Base-by-base conservation (phyloP, 2,888 invertebrate species). In the Caenorhabditis sinica region DNA sequence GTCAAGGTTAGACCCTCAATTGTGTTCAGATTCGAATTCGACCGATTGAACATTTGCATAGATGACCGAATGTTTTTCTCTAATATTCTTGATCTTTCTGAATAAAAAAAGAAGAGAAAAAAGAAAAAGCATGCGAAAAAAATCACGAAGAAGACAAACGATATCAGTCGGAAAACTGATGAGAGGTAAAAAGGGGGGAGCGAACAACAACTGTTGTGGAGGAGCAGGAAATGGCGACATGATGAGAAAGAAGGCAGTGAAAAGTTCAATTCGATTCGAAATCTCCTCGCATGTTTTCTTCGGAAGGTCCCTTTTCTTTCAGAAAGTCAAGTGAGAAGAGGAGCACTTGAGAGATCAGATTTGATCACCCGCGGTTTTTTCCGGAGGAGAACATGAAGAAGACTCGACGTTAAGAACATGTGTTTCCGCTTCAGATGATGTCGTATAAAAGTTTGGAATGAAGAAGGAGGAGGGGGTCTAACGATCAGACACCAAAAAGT, bases 371-470 rank as follows among this genome's bases (percentile, higher is more conserved):
- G 40, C 63, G 56, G 33, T 65, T 65, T 66, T 66, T 61, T 30
- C 23, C 20, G 20, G 49, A 33, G 51, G 36, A 51, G 30, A 49
- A 66, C 2, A 20, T 49, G 49, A 49, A 1, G 49, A 49, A 20
- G 63, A 63, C 20, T 63, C 63, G 23, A 56, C 43, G 65, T 53
- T 65, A 58, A 66, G 51, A 80, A 80, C 80, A 80, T 80, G 65
- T 79, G 80, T 80, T 80, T 80, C 80, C 80, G 72, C 80, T 80
- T 80, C 72, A 72, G 56, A 80, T 66, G 80, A 80, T 72, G 80
- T 72, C 66, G 72, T 65, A 79, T 79, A 79, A 79, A 79, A 79
- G 65, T 79, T 79, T 71, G 43, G 71, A 72, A 36, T 49, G 60
- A 40, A 74, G 61, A 58, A 61, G 20, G 6, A 63, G 43, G 43